Evolutionary conservation across 2,797 vertebrate species (phyloP).

Genomic region (Anomalospiza imberbis): DNA sequence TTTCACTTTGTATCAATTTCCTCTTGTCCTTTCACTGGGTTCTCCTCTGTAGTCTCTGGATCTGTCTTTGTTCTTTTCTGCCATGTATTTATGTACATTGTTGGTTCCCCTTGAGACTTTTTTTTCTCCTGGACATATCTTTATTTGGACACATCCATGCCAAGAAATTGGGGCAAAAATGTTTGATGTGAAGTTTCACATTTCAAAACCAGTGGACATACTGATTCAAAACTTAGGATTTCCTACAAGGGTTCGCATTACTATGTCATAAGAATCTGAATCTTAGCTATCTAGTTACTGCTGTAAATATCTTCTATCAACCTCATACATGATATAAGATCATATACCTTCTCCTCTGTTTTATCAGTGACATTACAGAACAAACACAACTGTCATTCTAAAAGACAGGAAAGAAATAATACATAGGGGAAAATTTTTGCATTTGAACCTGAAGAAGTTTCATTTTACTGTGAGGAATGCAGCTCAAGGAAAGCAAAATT

Average conservation of each 20-base stretch:
- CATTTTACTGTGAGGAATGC: background rate
- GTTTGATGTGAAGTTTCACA: background rate
- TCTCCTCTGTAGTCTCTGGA: background rate
- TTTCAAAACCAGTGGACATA: background rate
- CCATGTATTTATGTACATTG: background rate
- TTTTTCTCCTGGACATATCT: background rate
- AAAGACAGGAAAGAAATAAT: background rate
- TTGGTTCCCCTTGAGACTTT: background rate
- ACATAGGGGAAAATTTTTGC: accelerated
- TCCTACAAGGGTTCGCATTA: background rate
- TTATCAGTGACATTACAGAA: background rate
- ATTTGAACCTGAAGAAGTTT: background rate
- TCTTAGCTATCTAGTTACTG: background rate
- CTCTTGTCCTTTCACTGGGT: background rate
- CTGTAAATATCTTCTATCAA: background rate
- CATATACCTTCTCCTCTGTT: background rate
- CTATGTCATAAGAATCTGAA: background rate
- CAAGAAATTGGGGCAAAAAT: background rate
- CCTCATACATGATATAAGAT: background rate
- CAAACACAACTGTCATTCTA: background rate
- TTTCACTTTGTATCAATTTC: background rate
- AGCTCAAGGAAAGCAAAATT: background rate
- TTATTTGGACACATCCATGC: background rate
- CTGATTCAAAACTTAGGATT: background rate
- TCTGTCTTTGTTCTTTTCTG: background rate